Percentiles rank a stretch among this genome's conserved stretches.
Conservation (phyloP, 2,797 vertebrate species). For the Myiotriccus ornatus region DNA sequence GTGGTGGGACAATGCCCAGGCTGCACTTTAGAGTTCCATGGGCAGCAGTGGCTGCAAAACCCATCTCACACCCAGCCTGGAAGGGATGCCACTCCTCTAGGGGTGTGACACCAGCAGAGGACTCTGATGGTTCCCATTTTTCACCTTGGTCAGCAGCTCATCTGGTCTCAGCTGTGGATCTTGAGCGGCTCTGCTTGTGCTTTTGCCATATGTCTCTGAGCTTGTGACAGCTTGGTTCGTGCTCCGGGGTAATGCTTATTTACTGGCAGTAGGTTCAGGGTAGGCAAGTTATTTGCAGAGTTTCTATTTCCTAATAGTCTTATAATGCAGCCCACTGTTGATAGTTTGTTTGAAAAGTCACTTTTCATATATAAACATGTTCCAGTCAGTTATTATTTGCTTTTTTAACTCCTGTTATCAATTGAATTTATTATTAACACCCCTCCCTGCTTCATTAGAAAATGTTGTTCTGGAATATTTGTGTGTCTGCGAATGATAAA, state of each 20-base stretch:
- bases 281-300: conserved; percentile 55
- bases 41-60: not conserved
- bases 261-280: conserved; percentile 50
- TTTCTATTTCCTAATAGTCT: conserved; percentile 53
- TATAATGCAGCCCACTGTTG: conserved; percentile 60
- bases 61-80: not conserved
- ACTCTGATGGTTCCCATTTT: not conserved
- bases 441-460: conserved; percentile 53
- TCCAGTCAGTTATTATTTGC: conserved; percentile 61
- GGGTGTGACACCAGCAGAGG: rapidly evolving
- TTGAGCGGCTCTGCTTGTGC: not conserved
- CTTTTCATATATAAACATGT: conserved; percentile 61
- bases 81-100: not conserved
- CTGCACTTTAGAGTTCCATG: not conserved
- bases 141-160: not conserved
- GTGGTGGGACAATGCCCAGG: not conserved
- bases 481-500: conserved; percentile 63
- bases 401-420: conserved; percentile 64
- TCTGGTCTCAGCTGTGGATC: conserved; percentile 8
- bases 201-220: conserved; percentile 1
- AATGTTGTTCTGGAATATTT: conserved; percentile 67
- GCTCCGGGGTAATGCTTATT: conserved; percentile 52
- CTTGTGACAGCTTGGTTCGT: conserved; percentile 2
- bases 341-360: conserved; percentile 63
- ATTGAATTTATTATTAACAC: conserved; percentile 69